phyloP scores from a whole-genome alignment of 2,113 vertebrate species.

The Passer montanus region DNA sequence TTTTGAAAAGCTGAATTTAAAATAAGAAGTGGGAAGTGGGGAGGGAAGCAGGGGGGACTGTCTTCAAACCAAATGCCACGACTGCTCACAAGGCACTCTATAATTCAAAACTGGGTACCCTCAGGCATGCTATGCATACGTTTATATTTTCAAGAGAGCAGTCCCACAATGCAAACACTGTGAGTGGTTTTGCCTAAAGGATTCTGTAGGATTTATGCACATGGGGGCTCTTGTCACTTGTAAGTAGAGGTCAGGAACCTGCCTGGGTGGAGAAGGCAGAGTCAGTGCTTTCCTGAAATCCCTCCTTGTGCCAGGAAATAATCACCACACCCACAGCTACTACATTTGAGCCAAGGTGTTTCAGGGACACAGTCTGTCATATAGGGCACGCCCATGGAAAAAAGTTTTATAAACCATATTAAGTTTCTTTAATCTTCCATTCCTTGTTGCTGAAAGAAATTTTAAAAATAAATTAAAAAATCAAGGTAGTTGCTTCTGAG shows the following conservation, averaged over 20 bases:
- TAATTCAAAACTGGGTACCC: constrained; percentile 65
- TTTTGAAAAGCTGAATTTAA: constrained; percentile 59
- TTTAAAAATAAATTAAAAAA: neutral
- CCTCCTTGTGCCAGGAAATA: constrained; percentile 67
- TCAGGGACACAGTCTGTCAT: constrained; percentile 51
- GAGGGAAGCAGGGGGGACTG: constrained; percentile 11
- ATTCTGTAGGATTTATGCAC: constrained; percentile 34
- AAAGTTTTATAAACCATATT: constrained; percentile 43
- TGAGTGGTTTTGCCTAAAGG: constrained; percentile 22
- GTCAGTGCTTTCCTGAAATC: constrained; percentile 67
- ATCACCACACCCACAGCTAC: constrained; percentile 53
- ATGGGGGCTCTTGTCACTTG: constrained; percentile 45
- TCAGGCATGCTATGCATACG: neutral
- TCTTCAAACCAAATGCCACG: constrained; percentile 58
- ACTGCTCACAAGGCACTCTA: constrained; percentile 42
- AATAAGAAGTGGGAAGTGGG: constrained; percentile 39
- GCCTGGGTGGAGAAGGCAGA: constrained; percentile 59
- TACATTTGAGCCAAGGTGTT: constrained; percentile 58
- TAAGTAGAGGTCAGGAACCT: constrained; percentile 64
- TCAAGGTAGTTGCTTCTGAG: neutral
- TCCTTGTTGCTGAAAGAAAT: constrained; percentile 29
- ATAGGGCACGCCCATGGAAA: constrained; percentile 46
- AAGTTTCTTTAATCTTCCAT: constrained; percentile 62
- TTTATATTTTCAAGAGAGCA: constrained; percentile 54
- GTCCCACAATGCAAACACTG: constrained; percentile 57